Conservation (phyloP, 2,797 vertebrate genomes). For the Myotis vivesi region DNA sequence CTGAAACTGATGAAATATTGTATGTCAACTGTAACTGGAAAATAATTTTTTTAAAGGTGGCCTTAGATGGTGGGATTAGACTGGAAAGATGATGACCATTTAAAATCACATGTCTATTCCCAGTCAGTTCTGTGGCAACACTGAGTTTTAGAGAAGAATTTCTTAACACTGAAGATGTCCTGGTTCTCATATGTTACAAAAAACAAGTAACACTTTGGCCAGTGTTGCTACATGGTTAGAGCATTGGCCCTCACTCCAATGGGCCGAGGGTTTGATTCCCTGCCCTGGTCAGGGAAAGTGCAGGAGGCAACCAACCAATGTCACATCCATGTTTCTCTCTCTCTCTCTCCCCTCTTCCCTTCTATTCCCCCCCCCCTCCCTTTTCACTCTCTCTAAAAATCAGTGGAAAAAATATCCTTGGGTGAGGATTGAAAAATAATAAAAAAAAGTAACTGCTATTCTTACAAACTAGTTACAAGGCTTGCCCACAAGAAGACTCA, state of each 20-base stretch:
- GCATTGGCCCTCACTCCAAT: neutral
- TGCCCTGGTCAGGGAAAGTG: neutral
- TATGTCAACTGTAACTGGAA: neutral
- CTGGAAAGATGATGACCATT: neutral
- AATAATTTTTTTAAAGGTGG: neutral
- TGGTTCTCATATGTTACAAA: neutral
- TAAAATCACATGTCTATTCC: neutral
- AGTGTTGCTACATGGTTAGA: neutral
- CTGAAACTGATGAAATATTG: neutral
- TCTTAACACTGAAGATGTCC: neutral
- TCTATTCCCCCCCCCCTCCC: too few relatives aligned
- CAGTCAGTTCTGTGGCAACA: neutral
- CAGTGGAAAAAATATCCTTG: neutral
- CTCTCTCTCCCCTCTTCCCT: too few relatives aligned
- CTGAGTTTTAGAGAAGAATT: neutral
- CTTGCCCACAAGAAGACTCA: neutral
- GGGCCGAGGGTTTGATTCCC: neutral
- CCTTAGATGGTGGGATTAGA: neutral
- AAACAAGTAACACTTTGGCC: neutral
- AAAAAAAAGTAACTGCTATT: neutral
- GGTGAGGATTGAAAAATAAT: neutral
- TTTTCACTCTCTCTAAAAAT: neutral
- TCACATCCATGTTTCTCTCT: neutral
- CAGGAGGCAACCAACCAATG: neutral
- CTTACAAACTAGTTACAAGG: slow-evolving; percentile 32